Evolutionary conservation across 92 coral and sea anemone species (phyloP), one percentile per base, ranked within the genome.

Genomic region (Nematostella vectensis): DNA sequence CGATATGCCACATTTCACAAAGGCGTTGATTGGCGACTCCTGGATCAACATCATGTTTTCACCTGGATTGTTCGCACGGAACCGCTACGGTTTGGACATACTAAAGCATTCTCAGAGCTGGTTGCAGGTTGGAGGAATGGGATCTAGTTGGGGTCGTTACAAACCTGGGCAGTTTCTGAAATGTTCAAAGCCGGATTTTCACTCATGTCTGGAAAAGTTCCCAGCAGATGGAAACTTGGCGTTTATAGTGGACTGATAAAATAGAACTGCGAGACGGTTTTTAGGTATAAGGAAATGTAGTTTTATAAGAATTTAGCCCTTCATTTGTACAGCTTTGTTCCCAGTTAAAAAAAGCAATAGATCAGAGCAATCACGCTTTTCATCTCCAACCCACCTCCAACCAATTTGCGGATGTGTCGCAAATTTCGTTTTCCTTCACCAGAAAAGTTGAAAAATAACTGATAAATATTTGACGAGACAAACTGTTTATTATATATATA

Each of bases 61-160:
- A 24, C 76, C 76, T 11, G 76, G 76, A 9, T 18, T 70, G 31
- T 59, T 15, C 31, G 61, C 69, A 10, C 68, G 76, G 1, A 69
- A 69, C 39, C 58, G 75, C 11, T 69, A 69, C 57, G 75, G 75
- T 9, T 43, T 27, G 25, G 75, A 69, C 21, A 61, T 69, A 3
- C 44, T 48, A 17, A 69, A 69, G 33, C 75, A 69, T 40, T n/a
- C 59, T 20, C 75, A 69, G 23, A 61, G 65, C 44, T 69, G 75
- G 75, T 1, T 50, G 10, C 54, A 44, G 17, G 59, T 69, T 30
- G 31, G 29, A 13, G 59, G 59, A 15, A 58, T 23, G 52, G 24
- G 21, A 23, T 9, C 3, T 30, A 47, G 74, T 31, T 67, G 65
- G 65, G 57, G 11, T 1, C 30, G 23, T 8, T 67, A 67, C 47